phyloP scores from a whole-genome alignment of 2,888 invertebrate genomes.

The Cerastoderma edule region DNA sequence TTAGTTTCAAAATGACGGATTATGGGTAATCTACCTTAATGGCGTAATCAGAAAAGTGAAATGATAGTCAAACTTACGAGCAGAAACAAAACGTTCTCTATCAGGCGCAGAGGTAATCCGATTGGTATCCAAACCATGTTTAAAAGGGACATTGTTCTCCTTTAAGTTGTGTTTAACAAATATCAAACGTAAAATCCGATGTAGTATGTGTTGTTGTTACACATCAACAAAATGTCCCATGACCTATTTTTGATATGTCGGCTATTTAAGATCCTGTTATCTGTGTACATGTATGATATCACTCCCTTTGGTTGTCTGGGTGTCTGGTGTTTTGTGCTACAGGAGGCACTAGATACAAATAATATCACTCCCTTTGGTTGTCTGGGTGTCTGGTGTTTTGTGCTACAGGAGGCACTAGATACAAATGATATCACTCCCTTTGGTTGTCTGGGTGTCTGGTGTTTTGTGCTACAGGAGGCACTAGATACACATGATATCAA shows the following conservation, averaged over 20 bases:
- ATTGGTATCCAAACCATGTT: slow-evolving; percentile 4
- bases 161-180: background rate
- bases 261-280: background rate
- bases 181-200: background rate
- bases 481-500: background rate
- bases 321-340: background rate
- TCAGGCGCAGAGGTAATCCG: slow-evolving; percentile 21
- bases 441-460: background rate
- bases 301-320: background rate
- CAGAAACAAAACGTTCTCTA: slow-evolving; percentile 54
- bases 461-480: background rate
- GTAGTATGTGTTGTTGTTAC: background rate
- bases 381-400: background rate
- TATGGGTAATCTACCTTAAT: too few species aligned
- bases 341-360: background rate
- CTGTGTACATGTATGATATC: background rate
- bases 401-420: background rate
- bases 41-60: too few species aligned
- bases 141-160: background rate
- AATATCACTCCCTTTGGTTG: background rate
- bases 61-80: slow-evolving; percentile 61
- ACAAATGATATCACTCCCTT: background rate
- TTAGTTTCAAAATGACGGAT: too few species aligned
- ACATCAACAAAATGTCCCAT: background rate
- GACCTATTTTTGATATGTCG: background rate